These are phyloP conservation scores for Mus minutoides DNA, from an alignment of 2,797 vertebrate genomes.

Conservation along the genomic window DNA sequence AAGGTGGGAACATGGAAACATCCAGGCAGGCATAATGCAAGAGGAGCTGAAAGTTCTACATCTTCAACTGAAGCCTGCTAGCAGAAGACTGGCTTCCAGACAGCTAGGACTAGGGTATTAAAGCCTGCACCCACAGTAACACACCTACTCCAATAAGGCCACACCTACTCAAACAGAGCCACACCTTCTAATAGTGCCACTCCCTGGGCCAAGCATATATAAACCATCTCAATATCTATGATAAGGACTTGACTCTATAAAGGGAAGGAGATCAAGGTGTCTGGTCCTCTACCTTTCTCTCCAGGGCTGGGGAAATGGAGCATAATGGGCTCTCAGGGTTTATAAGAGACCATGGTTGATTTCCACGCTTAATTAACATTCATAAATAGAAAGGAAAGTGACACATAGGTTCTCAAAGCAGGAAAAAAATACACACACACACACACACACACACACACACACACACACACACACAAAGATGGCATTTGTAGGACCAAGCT, in stretches of 20 bases:
- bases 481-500: slow-evolving; percentile 45
- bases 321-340: slow-evolving; percentile 18
- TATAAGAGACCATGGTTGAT: slow-evolving; percentile 5
- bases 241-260: slow-evolving; percentile 49
- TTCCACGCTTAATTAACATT: slow-evolving; percentile 54
- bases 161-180: too few relatives aligned
- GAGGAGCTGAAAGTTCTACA: too few relatives aligned
- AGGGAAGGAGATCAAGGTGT: slow-evolving; percentile 28
- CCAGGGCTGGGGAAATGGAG: not conserved
- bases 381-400: slow-evolving; percentile 64
- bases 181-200: too few relatives aligned
- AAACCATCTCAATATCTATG: not conserved
- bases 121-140: too few relatives aligned
- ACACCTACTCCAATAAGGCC: too few relatives aligned
- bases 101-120: too few relatives aligned
- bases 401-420: slow-evolving; percentile 46
- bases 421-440: slow-evolving; percentile 57
- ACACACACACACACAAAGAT: slow-evolving; percentile 60
- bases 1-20: too few relatives aligned
- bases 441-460: slow-evolving; percentile 54
- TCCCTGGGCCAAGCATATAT: too few relatives aligned
- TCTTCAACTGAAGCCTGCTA: too few relatives aligned
- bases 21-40: too few relatives aligned
- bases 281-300: not conserved
- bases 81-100: too few relatives aligned